A percentile compares a stretch with the other conserved stretches of the same genome.
These are phyloP conservation scores for Phoeniculus purpureus DNA, from an alignment of 2,797 vertebrate genomes.

Conservation along the genomic window DNA sequence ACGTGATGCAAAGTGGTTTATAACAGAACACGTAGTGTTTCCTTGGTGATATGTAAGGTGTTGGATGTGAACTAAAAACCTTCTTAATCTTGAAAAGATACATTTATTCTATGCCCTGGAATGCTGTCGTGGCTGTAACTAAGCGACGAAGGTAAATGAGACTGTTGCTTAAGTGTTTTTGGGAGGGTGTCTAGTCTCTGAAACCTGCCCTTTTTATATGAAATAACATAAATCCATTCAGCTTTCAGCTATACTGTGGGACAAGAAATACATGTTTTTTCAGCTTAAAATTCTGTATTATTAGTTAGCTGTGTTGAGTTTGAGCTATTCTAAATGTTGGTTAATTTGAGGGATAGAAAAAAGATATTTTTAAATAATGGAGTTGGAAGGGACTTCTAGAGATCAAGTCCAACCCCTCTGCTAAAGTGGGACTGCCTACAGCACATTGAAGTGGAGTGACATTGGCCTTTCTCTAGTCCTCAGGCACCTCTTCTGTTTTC, in stretches of 20 bases:
- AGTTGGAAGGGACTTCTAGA: too few relatives aligned
- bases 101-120: background rate
- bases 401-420: too few relatives aligned
- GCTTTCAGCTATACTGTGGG: background rate
- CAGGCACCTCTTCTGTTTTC: too few relatives aligned
- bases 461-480: too few relatives aligned
- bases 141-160: background rate
- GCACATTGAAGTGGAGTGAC: too few relatives aligned
- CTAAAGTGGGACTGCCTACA: too few relatives aligned
- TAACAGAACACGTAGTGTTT: background rate
- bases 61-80: background rate
- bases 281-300: background rate
- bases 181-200: conserved; percentile 32
- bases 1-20: background rate
- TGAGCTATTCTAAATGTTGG: background rate
- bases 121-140: background rate
- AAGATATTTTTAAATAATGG: background rate
- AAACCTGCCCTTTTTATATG: conserved; percentile 27
- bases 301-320: conserved; percentile 3
- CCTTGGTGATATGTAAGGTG: conserved; percentile 24
- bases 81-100: background rate
- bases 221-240: conserved; percentile 19
- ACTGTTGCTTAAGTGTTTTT: conserved; percentile 5
- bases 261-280: background rate
- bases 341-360: conserved; percentile 15